Conservation (phyloP, 2,888 invertebrate species). For the Drosophila mercatorum region DNA sequence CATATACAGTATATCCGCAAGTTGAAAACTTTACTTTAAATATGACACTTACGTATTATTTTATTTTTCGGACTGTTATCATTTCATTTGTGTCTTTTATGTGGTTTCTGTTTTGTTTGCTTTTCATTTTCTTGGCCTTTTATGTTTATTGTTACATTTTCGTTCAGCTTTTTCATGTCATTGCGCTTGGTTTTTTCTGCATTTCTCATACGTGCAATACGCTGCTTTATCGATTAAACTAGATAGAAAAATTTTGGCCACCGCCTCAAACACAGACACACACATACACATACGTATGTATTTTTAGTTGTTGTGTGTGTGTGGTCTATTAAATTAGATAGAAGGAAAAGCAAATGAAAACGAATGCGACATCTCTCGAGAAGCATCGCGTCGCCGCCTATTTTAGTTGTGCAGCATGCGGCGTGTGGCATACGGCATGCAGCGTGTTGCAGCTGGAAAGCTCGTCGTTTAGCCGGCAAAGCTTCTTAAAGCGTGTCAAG, state of each 20-base stretch:
- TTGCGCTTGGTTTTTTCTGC: slow-evolving; percentile 39
- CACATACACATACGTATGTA: slow-evolving; percentile 14
- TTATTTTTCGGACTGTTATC: slow-evolving; percentile 21
- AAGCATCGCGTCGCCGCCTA: slow-evolving; percentile 21
- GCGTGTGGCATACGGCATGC: neutral
- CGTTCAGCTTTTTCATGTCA: slow-evolving; percentile 35
- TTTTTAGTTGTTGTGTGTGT: slow-evolving; percentile 44
- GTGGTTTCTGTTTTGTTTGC: slow-evolving; percentile 25
- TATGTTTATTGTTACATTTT: slow-evolving; percentile 8
- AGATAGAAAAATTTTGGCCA: slow-evolving; percentile 38
- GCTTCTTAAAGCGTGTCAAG: slow-evolving; percentile 62
- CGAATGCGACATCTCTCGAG: slow-evolving; percentile 40
- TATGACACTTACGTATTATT: slow-evolving; percentile 2
- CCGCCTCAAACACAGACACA: slow-evolving; percentile 42
- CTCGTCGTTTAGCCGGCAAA: slow-evolving; percentile 42
- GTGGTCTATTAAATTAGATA: slow-evolving; percentile 41
- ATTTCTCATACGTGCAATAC: slow-evolving; percentile 40
- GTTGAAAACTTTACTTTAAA: neutral
- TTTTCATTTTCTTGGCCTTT: slow-evolving; percentile 15
- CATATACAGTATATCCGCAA: neutral
- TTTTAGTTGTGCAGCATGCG: slow-evolving; percentile 49
- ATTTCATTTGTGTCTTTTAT: slow-evolving; percentile 21
- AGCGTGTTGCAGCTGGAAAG: slow-evolving; percentile 38
- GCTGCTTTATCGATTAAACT: slow-evolving; percentile 74
- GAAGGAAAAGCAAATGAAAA: slow-evolving; percentile 40